Conservation (phyloP, 1,140 invertebrate species). For the Drosophila leontia region DNA sequence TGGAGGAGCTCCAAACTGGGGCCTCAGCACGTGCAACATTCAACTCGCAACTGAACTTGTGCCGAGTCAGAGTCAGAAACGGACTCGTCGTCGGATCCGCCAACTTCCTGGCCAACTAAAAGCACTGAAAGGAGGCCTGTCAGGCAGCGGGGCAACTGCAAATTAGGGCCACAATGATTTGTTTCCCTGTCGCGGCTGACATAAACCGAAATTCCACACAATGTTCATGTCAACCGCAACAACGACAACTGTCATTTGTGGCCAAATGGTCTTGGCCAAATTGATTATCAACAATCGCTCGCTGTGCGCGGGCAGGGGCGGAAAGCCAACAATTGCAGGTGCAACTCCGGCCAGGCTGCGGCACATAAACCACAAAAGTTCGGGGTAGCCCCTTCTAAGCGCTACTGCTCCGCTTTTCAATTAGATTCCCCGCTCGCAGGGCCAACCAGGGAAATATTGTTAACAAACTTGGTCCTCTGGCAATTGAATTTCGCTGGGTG, state of each 20-base stretch:
- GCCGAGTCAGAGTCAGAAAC: constrained; percentile 53
- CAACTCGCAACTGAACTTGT: constrained; percentile 60
- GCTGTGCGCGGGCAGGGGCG: constrained; percentile 2
- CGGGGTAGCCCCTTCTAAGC: constrained; percentile 46
- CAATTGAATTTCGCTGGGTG: constrained; percentile 32
- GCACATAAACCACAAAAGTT: constrained; percentile 43
- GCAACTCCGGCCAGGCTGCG: constrained; percentile 49
- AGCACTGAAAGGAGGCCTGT: constrained; percentile 8
- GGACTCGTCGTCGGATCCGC: constrained; percentile 18
- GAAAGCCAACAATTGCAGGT: constrained; percentile 43
- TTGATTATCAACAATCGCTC: constrained; percentile 72
- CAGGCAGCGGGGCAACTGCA: constrained; percentile 55
- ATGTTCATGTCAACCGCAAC: constrained; percentile 66
- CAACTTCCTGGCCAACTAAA: constrained; percentile 40
- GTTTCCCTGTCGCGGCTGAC: constrained; percentile 41
- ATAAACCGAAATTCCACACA: constrained; percentile 62
- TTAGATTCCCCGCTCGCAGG: constrained; percentile 48
- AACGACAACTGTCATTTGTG: constrained; percentile 66
- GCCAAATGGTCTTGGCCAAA: constrained; percentile 67
- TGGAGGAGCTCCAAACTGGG: constrained; percentile 20
- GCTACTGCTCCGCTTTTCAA: constrained; percentile 50
- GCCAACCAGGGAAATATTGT: constrained; percentile 43
- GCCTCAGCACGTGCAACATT: constrained; percentile 66
- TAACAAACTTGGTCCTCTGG: constrained; percentile 58
- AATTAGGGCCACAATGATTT: constrained; percentile 69